Conservation (phyloP, 2,888 invertebrate species). For the Mimas tiliae region DNA sequence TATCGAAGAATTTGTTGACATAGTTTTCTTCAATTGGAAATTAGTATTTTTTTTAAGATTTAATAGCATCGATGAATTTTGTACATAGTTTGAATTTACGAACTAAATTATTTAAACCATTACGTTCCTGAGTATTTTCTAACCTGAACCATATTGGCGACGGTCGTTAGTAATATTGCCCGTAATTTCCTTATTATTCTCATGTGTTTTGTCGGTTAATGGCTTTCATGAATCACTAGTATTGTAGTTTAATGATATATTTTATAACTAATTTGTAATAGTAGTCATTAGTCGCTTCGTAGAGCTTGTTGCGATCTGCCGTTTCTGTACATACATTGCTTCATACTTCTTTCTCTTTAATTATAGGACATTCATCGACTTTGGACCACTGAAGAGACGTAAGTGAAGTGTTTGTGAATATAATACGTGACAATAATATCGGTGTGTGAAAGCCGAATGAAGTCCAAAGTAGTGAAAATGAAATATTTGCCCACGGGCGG, state of each 20-base stretch:
- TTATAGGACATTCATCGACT: conserved; percentile 54
- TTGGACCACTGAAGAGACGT: conserved; percentile 40
- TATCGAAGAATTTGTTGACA: background rate
- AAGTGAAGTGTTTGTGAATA: conserved; percentile 44
- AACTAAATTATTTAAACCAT: background rate
- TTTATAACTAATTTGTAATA: background rate
- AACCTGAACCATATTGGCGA: background rate
- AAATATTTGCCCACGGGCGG: conserved; percentile 86
- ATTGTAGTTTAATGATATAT: conserved; percentile 18
- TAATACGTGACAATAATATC: conserved; percentile 43
- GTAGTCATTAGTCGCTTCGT: conserved; percentile 34
- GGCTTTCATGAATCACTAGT: conserved; percentile 27
- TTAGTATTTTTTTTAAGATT: background rate
- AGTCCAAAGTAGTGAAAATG: conserved; percentile 83
- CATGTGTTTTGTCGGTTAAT: background rate
- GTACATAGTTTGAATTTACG: background rate
- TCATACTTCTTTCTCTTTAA: conserved; percentile 70
- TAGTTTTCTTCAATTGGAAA: no score
- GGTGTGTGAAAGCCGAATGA: conserved; percentile 68
- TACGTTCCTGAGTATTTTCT: background rate
- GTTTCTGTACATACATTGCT: conserved; percentile 68
- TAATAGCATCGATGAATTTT: background rate
- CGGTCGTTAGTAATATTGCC: conserved; percentile 13
- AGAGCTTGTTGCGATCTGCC: conserved; percentile 36
- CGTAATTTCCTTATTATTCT: conserved; percentile 26